Base-by-base conservation (phyloP, 2,888 invertebrate species). In the Drosophila basisetae region DNA sequence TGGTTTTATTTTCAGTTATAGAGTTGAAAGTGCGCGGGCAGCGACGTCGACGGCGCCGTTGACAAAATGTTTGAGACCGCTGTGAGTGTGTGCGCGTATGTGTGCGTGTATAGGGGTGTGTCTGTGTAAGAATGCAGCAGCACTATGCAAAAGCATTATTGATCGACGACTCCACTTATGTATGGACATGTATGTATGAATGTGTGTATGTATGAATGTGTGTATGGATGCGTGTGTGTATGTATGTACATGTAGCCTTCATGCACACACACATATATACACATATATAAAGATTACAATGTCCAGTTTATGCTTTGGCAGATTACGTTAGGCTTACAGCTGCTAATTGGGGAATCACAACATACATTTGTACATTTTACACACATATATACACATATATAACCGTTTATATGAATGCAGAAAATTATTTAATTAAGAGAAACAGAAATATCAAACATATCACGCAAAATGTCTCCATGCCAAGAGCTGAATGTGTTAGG, bases 1-100 rank as follows among this genome's bases (percentile, higher is more conserved):
- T 80, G 78, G 86, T 71, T 83, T 80, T 78, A 83, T 86, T 86
- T 86, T 82, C 82, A 77, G 67, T 83, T 81, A 80, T 68, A 73
- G 80, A 80, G 81, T 78, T 80, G 68, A 80, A 76, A 78, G 63
- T 80, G 80, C 76, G 78, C 71, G 50, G 71, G 80, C 76, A 56
- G 39, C 70, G 80, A 62, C 71, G 78, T 43, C 52, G 54, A 61
- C 80, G 43, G 76, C 60, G 71, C 41, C 65, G 69, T 77, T 79
- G 79, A 79, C 79, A 79, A 76, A 81, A 76, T 80, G 54, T 72
- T 80, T 68, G 66, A 33, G 64, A 64, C 47, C 30, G 66, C 55
- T 65, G 49, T 25, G 39, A 47, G 66, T 30, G 11, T 39, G 43
- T 53, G 25, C 22, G 28, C 50, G 30, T 49, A 30, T 58, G 59